Percentiles rank a stretch among this genome's conserved stretches.
Evolutionary conservation across 2,797 vertebrate genomes (phyloP).

Genomic region (Chanos chanos): DNA sequence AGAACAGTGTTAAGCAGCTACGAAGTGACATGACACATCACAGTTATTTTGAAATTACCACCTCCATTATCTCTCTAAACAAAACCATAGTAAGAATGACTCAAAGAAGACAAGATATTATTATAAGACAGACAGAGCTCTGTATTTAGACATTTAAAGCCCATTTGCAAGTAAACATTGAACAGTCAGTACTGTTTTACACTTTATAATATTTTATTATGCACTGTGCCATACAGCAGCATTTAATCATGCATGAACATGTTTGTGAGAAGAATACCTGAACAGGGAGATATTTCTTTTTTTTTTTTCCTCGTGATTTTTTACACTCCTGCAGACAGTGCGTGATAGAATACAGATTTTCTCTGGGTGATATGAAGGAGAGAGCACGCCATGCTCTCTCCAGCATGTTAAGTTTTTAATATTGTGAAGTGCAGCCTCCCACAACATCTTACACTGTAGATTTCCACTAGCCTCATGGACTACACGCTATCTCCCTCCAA

Average conservation of each 20-base stretch:
- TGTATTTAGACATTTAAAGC: too few species aligned
- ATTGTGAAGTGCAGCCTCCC: conserved; percentile 2
- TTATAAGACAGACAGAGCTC: too few species aligned
- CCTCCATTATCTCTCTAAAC: too few species aligned
- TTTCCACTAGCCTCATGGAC: conserved; percentile 16
- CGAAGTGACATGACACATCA: too few species aligned
- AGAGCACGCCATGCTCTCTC: neutral
- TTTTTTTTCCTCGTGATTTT: conserved; percentile 5
- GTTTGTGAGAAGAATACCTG: conserved; percentile 12
- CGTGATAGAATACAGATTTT: too few species aligned
- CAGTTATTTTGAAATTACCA: too few species aligned
- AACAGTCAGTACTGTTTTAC: too few species aligned
- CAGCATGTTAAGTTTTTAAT: conserved; percentile 13
- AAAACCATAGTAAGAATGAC: too few species aligned
- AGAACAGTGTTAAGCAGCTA: too few species aligned
- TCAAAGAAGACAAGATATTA: too few species aligned
- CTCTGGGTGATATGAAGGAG: neutral
- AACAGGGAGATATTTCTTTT: conserved; percentile 10
- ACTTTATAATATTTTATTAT: conserved; percentile 4
- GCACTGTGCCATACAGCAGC: neutral
- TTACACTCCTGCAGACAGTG: too few species aligned
- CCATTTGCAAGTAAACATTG: too few species aligned
- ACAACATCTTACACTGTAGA: conserved; percentile 19
- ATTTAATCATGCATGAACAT: conserved; percentile 10
- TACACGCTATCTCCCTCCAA: conserved; percentile 35